Conservation (phyloP, 2,797 vertebrate genomes). For the Anabacerthia variegaticeps region DNA sequence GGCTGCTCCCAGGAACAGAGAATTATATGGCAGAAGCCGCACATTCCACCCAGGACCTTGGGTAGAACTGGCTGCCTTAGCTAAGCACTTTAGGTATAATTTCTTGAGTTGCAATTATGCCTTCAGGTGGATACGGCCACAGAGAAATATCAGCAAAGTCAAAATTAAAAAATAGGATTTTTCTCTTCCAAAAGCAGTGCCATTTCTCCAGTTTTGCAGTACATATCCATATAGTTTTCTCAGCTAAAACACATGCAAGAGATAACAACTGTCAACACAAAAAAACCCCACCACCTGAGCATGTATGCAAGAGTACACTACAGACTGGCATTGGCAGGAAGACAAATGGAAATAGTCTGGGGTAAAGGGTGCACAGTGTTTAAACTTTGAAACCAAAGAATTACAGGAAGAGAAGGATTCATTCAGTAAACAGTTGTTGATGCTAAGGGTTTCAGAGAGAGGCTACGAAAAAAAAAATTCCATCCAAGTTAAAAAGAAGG, state of each 20-base stretch:
- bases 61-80: not conserved
- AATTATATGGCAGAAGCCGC: not conserved
- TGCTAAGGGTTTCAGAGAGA: not conserved
- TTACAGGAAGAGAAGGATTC: not conserved
- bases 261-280: not conserved
- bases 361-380: not conserved
- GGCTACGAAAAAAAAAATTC: not conserved
- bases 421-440: not conserved
- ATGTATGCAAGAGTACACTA: not conserved
- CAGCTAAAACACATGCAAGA: not conserved
- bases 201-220: not conserved
- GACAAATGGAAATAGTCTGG: not conserved
- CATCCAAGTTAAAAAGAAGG: not conserved
- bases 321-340: not conserved
- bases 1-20: not conserved
- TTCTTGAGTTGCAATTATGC: not conserved
- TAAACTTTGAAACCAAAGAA: not conserved
- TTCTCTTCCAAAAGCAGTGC: not conserved
- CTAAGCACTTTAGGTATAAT: not conserved
- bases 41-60: not conserved
- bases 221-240: not conserved
- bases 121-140: not conserved
- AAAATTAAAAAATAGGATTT: not conserved
- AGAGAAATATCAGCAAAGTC: not conserved
- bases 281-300: not conserved